phyloP scores from a whole-genome alignment of 30 jellyfish, hydroid and myxozoan genomes.

The Catostylus mosaicus region DNA sequence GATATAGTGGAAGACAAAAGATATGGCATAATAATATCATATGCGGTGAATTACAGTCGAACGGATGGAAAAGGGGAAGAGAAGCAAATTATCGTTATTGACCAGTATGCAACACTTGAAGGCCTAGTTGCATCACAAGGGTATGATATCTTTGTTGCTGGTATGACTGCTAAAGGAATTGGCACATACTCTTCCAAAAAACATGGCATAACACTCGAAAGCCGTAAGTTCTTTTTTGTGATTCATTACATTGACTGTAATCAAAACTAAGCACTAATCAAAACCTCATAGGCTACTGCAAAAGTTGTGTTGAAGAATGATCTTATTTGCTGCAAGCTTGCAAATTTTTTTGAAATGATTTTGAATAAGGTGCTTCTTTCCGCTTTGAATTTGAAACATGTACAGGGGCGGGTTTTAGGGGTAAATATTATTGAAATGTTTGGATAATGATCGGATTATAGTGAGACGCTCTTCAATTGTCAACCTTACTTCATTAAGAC shows the following conservation, averaged over 20 bases:
- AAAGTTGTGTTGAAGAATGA: background rate
- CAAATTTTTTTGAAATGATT: background rate
- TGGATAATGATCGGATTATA: no score
- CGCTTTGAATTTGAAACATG: background rate
- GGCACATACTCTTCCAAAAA: conserved; percentile 8
- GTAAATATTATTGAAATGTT: no score
- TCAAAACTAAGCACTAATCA: background rate
- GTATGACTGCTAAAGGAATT: conserved; percentile 46
- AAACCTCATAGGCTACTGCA: background rate
- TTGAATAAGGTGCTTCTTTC: background rate
- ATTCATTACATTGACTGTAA: background rate
- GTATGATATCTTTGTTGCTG: conserved; percentile 44
- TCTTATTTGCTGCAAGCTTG: background rate
- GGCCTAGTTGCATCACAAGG: conserved; percentile 31
- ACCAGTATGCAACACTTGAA: background rate
- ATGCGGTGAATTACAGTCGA: conserved; percentile 20
- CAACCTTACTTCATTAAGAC: no score
- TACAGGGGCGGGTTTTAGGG: background rate
- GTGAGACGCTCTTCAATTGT: no score
- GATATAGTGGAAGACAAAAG: conserved; percentile 17
- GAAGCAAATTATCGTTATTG: background rate
- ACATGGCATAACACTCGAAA: background rate
- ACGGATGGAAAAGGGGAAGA: conserved; percentile 12
- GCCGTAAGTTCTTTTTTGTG: background rate
- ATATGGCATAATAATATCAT: conserved; percentile 25